Conservation (phyloP, 2,888 invertebrate genomes). For the Spisula solida region DNA sequence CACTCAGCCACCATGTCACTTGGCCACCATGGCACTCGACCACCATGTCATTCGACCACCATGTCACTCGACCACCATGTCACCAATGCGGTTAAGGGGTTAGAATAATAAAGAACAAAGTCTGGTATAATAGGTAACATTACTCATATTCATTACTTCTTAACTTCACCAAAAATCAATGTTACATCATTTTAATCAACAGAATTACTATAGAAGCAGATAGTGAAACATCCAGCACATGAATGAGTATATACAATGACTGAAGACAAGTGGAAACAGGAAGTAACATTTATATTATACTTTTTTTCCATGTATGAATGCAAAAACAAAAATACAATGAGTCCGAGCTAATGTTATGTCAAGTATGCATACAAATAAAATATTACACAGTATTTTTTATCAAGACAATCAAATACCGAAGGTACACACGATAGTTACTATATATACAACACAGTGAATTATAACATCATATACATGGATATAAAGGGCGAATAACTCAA, state of each 20-base stretch:
- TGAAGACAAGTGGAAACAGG: neutral
- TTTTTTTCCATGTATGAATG: slow-evolving; percentile 26
- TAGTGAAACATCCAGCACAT: slow-evolving; percentile 49
- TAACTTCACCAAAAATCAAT: slow-evolving; percentile 49
- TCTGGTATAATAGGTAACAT: slow-evolving; percentile 26
- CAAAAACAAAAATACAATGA: neutral
- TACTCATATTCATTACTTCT: slow-evolving; percentile 58
- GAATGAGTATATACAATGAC: slow-evolving; percentile 52
- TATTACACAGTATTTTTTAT: neutral
- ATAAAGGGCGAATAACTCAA: slow-evolving; percentile 5
- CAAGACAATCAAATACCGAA: neutral
- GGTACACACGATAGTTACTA: neutral
- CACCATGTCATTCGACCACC: too few relatives aligned
- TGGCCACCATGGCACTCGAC: too few relatives aligned
- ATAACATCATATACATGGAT: neutral
- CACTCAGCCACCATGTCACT: too few relatives aligned
- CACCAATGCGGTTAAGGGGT: too few relatives aligned
- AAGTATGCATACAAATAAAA: neutral
- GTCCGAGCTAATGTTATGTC: slow-evolving; percentile 23
- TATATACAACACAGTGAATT: neutral
- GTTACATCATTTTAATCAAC: slow-evolving; percentile 55
- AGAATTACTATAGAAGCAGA: slow-evolving; percentile 51
- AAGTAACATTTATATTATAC: slow-evolving; percentile 30
- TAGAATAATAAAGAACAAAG: neutral
- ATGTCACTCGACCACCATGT: too few relatives aligned